Conservation (phyloP, 2,888 invertebrate species). For the Pseudolycoriella hygida region DNA sequence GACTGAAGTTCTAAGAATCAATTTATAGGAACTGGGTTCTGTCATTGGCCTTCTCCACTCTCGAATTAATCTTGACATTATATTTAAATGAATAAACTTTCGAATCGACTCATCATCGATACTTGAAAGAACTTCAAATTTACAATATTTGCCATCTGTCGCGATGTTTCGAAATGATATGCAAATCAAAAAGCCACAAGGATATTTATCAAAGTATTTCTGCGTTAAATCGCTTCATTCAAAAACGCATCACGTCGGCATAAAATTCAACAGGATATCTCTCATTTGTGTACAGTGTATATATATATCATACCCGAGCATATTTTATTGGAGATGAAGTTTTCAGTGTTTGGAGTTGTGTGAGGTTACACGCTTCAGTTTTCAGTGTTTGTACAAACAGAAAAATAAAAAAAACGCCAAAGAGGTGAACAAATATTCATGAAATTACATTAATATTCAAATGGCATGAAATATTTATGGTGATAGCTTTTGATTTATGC, state of each 20-base stretch:
- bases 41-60: too few relatives aligned
- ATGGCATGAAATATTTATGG: slow-evolving; percentile 6
- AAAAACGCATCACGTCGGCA: slow-evolving; percentile 9
- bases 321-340: too few relatives aligned
- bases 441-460: slow-evolving; percentile 7
- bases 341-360: too few relatives aligned
- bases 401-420: slow-evolving; percentile 1
- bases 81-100: too few relatives aligned
- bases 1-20: too few relatives aligned
- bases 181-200: slow-evolving; percentile 1
- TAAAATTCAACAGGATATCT: slow-evolving; percentile 3
- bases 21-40: too few relatives aligned
- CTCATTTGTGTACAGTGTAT: too few relatives aligned
- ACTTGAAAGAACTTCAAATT: background rate
- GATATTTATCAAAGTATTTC: slow-evolving; percentile 4
- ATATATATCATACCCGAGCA: background rate
- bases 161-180: background rate
- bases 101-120: background rate
- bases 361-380: too few relatives aligned
- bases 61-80: too few relatives aligned
- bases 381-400: background rate
- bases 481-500: slow-evolving; percentile 6
- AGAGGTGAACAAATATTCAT: slow-evolving; percentile 7
- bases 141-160: background rate
- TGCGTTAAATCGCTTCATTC: slow-evolving; percentile 8